phyloP scores from a whole-genome alignment of 2,888 invertebrate genomes.

The Melanophora roralis region DNA sequence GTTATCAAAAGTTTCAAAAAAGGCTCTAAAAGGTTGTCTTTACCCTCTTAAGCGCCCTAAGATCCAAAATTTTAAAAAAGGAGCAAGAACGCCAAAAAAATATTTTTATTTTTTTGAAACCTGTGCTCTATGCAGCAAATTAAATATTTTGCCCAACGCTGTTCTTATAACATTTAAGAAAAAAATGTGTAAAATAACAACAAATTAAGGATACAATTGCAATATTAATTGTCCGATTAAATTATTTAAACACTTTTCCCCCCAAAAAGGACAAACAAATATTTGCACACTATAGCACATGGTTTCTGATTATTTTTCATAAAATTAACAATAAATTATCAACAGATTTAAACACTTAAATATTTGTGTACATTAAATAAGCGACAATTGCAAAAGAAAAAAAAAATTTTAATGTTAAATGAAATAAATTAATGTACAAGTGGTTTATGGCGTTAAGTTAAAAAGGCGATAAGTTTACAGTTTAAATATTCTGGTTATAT shows the following conservation, averaged over 20 bases:
- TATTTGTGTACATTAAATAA: slow-evolving; percentile 38
- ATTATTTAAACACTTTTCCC: slow-evolving; percentile 68
- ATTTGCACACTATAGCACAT: background rate
- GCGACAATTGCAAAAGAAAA: slow-evolving; percentile 9
- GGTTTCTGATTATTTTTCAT: slow-evolving; percentile 47
- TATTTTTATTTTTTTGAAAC: too few relatives aligned
- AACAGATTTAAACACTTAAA: slow-evolving; percentile 63
- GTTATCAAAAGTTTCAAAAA: too few relatives aligned
- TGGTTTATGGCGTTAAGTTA: slow-evolving; percentile 20
- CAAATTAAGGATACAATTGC: slow-evolving; percentile 51
- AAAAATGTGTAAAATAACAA: slow-evolving; percentile 51
- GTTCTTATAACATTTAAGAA: slow-evolving; percentile 61
- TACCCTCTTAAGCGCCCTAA: too few relatives aligned
- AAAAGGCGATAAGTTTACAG: background rate
- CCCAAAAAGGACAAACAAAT: slow-evolving; percentile 3
- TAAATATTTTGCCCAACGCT: background rate
- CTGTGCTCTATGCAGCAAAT: too few relatives aligned
- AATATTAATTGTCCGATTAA: slow-evolving; percentile 69
- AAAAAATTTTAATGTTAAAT: slow-evolving; percentile 63
- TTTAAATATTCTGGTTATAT: too few relatives aligned
- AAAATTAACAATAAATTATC: slow-evolving; percentile 65
- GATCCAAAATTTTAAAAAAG: too few relatives aligned
- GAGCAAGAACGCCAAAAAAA: too few relatives aligned
- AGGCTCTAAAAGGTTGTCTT: too few relatives aligned
- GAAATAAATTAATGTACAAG: slow-evolving; percentile 69